phyloP scores from a whole-genome alignment of 2,797 vertebrate species.

The Tympanoctomys barrerae region DNA sequence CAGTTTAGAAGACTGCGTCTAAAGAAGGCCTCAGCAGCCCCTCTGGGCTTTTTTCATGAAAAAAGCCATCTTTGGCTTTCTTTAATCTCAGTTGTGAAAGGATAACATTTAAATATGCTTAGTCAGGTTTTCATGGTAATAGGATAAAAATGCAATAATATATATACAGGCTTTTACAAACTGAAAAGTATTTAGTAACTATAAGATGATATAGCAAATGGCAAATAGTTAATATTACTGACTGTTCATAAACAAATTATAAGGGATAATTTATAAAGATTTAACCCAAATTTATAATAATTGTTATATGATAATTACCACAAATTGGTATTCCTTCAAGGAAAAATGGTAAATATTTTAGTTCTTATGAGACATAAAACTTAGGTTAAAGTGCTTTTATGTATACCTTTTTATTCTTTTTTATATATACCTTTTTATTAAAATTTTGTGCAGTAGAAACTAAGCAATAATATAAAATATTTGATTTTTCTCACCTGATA shows the following conservation, averaged over 20 bases:
- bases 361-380: constrained; percentile 21
- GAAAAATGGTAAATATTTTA: neutral
- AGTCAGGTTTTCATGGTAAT: neutral
- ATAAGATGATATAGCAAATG: neutral
- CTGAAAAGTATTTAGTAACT: constrained; percentile 43
- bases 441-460: constrained; percentile 42
- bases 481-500: constrained; percentile 23
- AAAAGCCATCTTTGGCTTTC: neutral
- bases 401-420: constrained; percentile 51
- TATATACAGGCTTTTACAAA: constrained; percentile 37
- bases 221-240: constrained; percentile 8
- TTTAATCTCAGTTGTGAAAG: constrained; percentile 43
- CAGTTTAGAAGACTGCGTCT: neutral
- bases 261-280: constrained; percentile 48
- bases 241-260: constrained; percentile 12
- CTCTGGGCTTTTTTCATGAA: neutral
- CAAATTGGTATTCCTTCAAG: constrained; percentile 34
- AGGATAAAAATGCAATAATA: constrained; percentile 3
- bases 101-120: neutral
- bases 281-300: constrained; percentile 52
- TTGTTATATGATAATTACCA: constrained; percentile 39
- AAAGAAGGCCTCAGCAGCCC: neutral
- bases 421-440: neutral
- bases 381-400: constrained; percentile 52
- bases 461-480: constrained; percentile 57